phyloP scores from a whole-genome alignment of 2,888 invertebrate genomes.

The Rhimphoctona megacephalus region DNA sequence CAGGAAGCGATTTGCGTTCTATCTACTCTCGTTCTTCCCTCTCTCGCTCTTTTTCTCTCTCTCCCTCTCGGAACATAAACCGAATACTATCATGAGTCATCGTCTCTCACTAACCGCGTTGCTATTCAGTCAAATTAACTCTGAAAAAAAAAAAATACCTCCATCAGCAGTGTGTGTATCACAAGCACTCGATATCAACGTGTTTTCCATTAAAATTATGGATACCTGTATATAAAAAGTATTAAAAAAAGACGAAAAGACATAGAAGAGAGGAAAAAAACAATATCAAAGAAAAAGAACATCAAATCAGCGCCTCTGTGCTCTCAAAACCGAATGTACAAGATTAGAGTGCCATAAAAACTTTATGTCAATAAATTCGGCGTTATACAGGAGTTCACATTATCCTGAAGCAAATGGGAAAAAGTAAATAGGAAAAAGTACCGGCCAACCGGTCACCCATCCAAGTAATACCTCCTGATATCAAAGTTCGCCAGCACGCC shows the following conservation, averaged over 20 bases:
- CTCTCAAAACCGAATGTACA: neutral
- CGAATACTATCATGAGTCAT: slow-evolving; percentile 81
- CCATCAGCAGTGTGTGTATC: neutral
- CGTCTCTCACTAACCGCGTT: slow-evolving; percentile 59
- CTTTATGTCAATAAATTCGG: too few species aligned
- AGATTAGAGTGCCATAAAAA: neutral
- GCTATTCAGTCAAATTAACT: slow-evolving; percentile 76
- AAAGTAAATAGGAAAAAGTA: too few species aligned
- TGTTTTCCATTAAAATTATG: neutral
- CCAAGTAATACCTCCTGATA: neutral
- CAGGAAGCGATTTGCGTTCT: slow-evolving; percentile 83
- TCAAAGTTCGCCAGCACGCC: neutral
- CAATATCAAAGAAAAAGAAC: neutral
- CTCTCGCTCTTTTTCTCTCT: slow-evolving; percentile 44
- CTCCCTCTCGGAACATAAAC: slow-evolving; percentile 77
- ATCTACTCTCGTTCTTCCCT: slow-evolving; percentile 71
- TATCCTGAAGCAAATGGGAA: too few species aligned
- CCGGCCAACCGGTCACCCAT: too few species aligned
- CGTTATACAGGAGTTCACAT: too few species aligned
- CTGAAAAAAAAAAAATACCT: slow-evolving; percentile 54
- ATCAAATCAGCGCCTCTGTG: neutral
- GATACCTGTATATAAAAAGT: too few species aligned
- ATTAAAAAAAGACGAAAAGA: neutral
- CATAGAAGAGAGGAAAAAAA: neutral
- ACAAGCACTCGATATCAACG: neutral